phyloP scores from a whole-genome alignment of 2,113 vertebrate species.

The Scomber japonicus region DNA sequence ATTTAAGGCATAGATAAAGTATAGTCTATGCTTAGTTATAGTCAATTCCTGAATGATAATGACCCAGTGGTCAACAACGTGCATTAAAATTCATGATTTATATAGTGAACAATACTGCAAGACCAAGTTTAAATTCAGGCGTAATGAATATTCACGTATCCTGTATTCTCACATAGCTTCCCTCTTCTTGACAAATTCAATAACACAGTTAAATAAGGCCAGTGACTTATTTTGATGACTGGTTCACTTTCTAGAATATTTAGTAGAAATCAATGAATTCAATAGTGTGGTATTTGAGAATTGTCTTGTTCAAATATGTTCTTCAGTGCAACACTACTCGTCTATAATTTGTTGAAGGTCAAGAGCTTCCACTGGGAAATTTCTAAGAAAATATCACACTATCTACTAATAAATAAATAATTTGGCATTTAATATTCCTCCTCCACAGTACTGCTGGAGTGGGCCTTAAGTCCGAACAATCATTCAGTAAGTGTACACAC shows the following conservation, averaged over 20 bases:
- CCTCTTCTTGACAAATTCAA: background rate
- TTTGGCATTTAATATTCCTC: constrained; percentile 12
- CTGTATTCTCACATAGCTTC: background rate
- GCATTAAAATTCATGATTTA: background rate
- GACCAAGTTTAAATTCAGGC: background rate
- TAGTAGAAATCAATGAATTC: constrained; percentile 1
- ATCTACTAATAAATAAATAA: constrained; percentile 56
- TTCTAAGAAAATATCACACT: constrained; percentile 46
- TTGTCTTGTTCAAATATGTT: constrained; percentile 26
- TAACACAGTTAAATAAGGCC: background rate
- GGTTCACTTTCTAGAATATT: background rate
- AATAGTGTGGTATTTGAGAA: background rate
- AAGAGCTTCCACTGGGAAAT: constrained; percentile 55
- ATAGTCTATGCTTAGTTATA: no score
- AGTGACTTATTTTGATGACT: background rate
- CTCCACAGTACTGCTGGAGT: constrained; percentile 7
- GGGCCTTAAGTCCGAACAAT: constrained; percentile 42
- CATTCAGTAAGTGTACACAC: constrained; percentile 35
- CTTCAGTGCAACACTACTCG: constrained; percentile 1
- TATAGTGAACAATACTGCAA: background rate
- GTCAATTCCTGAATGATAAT: background rate
- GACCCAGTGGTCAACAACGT: background rate
- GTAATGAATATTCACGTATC: background rate
- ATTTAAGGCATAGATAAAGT: no score
- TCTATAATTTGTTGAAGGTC: constrained; percentile 54